Evolutionary conservation across 2,797 vertebrate species (phyloP), one percentile per base, ranked within the genome.

Genomic region (Gymnodraco acuticeps): DNA sequence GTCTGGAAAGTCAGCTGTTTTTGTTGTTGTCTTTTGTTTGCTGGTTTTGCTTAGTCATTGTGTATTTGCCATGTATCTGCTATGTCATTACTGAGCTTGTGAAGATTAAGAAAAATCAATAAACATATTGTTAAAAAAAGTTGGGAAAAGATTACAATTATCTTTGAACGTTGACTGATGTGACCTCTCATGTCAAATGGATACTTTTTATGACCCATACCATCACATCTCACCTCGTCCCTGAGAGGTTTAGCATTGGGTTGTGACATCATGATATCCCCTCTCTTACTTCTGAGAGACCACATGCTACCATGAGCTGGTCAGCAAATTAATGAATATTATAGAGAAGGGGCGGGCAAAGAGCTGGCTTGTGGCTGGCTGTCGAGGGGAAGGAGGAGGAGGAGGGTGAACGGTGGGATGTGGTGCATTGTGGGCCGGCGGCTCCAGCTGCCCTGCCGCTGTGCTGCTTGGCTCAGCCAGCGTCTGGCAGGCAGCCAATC

Each of bases 401-500:
- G 43, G 54, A 47, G 51, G 56, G 45, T 20, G 51, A 83, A 76
- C 43, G 46, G 60, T 66, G 84, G 0, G 78, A 20, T 80, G 87
- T 72, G 81, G 84, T 90, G 92, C 91, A 92, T 93, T 93, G 84
- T 93, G 85, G 78, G 92, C 80, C 58, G 86, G 61, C 81, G 70
- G 75, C 91, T 90, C 87, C 91, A 92, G 91, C 90, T 92, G 92
- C 89, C 88, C 87, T 88, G 90, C 83, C 64, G 78, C 90, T 89
- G 85, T 78, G 87, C 91, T 88, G 88, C 83, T 91, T 85, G 87
- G 87, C 89, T 91, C 87, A 88, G 12, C 81, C 89, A 89, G 89
- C 87, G 89, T 90, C 93, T 94, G 94, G 93, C 90, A 83, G 90
- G 77, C 92, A 86, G 92, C 94, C 94, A 94, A 93, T 94, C 86